Evolutionary conservation across 2,797 vertebrate species (phyloP).

Genomic region (Anguilla obscura): DNA sequence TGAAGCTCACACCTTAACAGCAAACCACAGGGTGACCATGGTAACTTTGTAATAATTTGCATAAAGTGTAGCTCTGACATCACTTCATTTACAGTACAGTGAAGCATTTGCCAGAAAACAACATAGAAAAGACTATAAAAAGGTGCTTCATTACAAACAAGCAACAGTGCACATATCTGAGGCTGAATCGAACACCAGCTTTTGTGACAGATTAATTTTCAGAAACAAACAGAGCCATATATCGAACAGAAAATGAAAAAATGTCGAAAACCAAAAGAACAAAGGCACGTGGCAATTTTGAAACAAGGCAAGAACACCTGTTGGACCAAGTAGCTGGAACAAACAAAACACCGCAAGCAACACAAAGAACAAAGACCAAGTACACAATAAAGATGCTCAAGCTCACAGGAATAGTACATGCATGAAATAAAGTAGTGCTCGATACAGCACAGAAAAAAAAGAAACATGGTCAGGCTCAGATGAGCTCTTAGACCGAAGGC

Average conservation of each 20-base stretch:
- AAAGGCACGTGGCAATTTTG: background rate
- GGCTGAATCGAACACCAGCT: background rate
- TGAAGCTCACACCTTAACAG: background rate
- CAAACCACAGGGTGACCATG: background rate
- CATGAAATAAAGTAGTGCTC: background rate
- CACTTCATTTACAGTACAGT: background rate
- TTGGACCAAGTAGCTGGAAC: background rate
- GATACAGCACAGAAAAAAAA: background rate
- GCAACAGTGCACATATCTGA: background rate
- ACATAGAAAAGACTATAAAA: constrained; percentile 14
- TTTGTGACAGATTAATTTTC: background rate
- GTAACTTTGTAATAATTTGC: background rate
- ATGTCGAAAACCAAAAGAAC: background rate
- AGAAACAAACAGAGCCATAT: background rate
- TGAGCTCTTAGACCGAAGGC: background rate
- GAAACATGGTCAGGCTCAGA: background rate
- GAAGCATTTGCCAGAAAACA: background rate
- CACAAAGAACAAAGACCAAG: background rate
- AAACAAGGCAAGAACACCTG: background rate
- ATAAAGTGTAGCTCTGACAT: background rate
- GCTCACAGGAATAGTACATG: constrained; percentile 5
- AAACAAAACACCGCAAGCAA: background rate
- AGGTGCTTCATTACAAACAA: background rate
- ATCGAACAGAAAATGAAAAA: background rate
- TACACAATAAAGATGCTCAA: background rate